Base-by-base conservation (phyloP, 2,113 vertebrate genomes). In the Ivindomyrus marchei region DNA sequence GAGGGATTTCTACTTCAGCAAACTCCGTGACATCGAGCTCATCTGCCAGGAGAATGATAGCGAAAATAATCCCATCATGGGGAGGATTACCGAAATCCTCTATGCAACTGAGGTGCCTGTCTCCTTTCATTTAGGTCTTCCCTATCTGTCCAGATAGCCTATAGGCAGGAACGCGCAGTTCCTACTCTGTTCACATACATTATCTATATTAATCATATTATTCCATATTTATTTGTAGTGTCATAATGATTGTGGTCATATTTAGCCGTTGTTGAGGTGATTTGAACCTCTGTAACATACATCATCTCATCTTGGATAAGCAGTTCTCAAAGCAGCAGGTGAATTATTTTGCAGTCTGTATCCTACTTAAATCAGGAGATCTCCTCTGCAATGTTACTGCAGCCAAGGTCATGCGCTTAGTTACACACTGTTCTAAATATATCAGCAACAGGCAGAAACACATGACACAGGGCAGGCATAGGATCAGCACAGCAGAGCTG, bases 1-100 rank as follows among this genome's bases (percentile, higher is more conserved):
- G 92, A 95, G 98, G 3, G 98, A 99, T 94, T 99, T 99, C 95
- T 99, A 99, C 95, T 99, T 99, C 93, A 97, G 97, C 92, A 99
- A 99, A 92, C 96, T 99, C 87, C 95, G 97, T 89, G 97, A 99
- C 95, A 99, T 99, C 0, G 98, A 99, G 94, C 95, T 98, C 77
- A 97, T 99, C 94, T 99, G 98, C 94, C 98, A 99, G 94, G 98
- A 98, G 85, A 92, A 97, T 0, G 97, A 98, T 90, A 95, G 94
- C 0, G 97, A 97, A 86, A 97, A 93, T 93, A 95, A 91, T 94
- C 95, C 96, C 0, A 92, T 96, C 85, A 94, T 98, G 90, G 92
- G 92, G 1, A 97, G 96, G 95, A 98, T 99, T 92, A 92, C 98
- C 1, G 95, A 97, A 88, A 95, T 98, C 89, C 96, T 99, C 80